A percentile compares a stretch with the other conserved stretches of the same genome.
Conservation (phyloP, 2,888 invertebrate genomes). For the Oegoconia quadripuncta region DNA sequence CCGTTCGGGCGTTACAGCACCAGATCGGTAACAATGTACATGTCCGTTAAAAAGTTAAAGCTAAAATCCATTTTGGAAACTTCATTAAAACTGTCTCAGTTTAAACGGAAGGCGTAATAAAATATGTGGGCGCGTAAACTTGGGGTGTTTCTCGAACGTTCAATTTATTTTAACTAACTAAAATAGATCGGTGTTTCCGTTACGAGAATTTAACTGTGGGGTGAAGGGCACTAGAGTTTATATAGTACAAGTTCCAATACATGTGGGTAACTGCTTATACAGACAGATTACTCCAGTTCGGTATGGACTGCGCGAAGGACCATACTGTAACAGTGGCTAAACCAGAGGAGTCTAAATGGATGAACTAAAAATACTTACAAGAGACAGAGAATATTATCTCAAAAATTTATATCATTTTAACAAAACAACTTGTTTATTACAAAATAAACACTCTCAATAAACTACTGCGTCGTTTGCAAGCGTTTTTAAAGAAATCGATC, state of each 20-base stretch:
- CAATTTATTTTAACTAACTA: conserved; percentile 37
- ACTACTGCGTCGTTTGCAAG: conserved; percentile 2
- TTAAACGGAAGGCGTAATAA: conserved; percentile 35
- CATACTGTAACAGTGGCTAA: too few relatives aligned
- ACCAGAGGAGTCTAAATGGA: too few relatives aligned
- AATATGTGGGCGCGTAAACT: conserved; percentile 34
- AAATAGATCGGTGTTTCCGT: conserved; percentile 31
- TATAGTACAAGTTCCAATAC: not conserved
- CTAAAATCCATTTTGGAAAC: conserved; percentile 7
- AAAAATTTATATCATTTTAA: not conserved
- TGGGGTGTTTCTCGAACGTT: conserved; percentile 21
- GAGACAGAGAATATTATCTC: too few relatives aligned
- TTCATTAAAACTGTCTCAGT: conserved; percentile 20
- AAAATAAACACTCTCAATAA: conserved; percentile 1
- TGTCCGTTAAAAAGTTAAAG: too few relatives aligned
- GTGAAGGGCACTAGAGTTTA: conserved; percentile 24
- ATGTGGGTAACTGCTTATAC: not conserved
- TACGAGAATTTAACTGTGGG: conserved; percentile 24
- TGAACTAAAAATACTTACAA: too few relatives aligned
- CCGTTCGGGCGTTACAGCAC: too few relatives aligned
- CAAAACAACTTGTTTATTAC: not conserved
- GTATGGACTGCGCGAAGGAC: too few relatives aligned
- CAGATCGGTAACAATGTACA: too few relatives aligned
- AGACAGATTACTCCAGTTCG: too few relatives aligned
- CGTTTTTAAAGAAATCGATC: conserved; percentile 12